phyloP scores from a whole-genome alignment of 2,888 invertebrate genomes.

The Temnothorax ravouxi region DNA sequence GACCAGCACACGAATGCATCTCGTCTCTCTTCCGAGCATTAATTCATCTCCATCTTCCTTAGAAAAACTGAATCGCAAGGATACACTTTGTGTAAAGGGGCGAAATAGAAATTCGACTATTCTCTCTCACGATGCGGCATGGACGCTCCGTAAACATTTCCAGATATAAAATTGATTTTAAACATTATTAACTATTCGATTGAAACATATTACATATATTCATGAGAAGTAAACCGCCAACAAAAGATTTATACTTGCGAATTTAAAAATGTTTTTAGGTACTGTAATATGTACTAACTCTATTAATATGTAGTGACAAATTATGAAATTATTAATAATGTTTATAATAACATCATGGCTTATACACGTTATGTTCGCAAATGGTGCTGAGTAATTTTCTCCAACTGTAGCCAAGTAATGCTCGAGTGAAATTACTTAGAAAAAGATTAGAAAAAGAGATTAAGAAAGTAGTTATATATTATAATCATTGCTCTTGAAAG shows the following conservation, averaged over 20 bases:
- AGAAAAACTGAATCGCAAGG: background rate
- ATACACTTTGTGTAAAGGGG: background rate
- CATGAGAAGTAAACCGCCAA: no score
- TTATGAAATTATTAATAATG: slow-evolving; percentile 8
- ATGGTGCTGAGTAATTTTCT: slow-evolving; percentile 25
- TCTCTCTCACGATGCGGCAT: background rate
- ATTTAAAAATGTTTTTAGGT: background rate
- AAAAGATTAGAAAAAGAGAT: slow-evolving; percentile 23
- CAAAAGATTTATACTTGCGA: background rate
- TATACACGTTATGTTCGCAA: background rate
- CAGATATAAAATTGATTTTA: background rate
- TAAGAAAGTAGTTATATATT: slow-evolving; percentile 22
- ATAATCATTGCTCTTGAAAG: slow-evolving; percentile 29
- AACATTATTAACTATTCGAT: background rate
- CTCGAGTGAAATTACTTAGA: background rate
- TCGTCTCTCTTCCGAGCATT: slow-evolving; percentile 59
- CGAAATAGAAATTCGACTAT: slow-evolving; percentile 16
- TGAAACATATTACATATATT: background rate
- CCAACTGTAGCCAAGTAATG: background rate
- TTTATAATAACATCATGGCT: background rate
- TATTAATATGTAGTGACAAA: background rate
- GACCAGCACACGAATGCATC: slow-evolving; percentile 50
- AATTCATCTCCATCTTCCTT: slow-evolving; percentile 39
- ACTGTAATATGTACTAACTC: background rate
- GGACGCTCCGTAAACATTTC: background rate